Base-by-base conservation (phyloP, 2,113 vertebrate genomes). In the Ibidorhyncha struthersii region DNA sequence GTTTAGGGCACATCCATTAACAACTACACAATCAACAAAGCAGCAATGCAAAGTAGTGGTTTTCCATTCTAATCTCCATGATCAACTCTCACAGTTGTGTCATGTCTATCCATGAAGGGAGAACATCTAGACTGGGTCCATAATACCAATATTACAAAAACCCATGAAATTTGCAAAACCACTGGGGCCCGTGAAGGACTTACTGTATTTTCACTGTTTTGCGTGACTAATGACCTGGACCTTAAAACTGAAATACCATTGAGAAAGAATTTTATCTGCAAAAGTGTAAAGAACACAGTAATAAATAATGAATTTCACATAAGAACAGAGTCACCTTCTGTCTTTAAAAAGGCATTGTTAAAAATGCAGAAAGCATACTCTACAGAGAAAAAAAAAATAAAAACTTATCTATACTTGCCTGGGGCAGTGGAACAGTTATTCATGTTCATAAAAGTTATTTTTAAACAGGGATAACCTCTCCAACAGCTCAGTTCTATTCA, bases 151-250 rank as follows among this genome's bases (percentile, higher is more conserved):
- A 70, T 80, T 94, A 78, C 77, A 91, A 82, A 88, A 87, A 65
- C 6, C 8, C 79, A 73, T 2, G 26, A 74, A 94, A 89, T 94
- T 90, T 96, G 72, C 92, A 93, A 94, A 94, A 83, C 71, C 67
- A 89, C 59, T 43, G 50, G 21, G 69, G 83, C 66, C 59, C 3
- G 1, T 12, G 25, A 86, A 94, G 63, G 32, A 18, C n/a, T 84
- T 52, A 32, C 21, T 43, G 56, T 15, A 19, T 80, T 88, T 91
- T 93, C 71, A 70, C 18, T 21, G 34, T 61, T 91, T 41, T 61
- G 14, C 73, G 49, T 80, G 30, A 85, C 47, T 90, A 59, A 70
- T 1, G 4, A 84, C 15, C 5, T 56, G 43, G 32, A 84, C 7
- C 20, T 82, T 82, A 85, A 69, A 16, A 61, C 21, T 23, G 27